Evolutionary conservation across 1,140 invertebrate species (phyloP), one percentile per base, ranked within the genome.

Genomic region (Andrena cerasifolii): DNA sequence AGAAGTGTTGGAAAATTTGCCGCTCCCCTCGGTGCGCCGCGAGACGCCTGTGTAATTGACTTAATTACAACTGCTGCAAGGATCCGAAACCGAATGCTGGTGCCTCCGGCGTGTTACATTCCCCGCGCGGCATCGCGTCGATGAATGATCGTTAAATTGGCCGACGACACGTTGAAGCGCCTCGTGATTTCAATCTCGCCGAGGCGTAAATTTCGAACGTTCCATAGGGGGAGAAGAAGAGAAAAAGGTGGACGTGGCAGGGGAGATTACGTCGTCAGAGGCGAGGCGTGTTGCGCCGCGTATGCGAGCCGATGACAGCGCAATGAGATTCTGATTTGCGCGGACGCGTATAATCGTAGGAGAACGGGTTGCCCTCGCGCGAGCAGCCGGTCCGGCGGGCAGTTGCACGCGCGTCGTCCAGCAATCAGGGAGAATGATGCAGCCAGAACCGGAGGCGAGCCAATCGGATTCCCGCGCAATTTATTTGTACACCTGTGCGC

Each of bases 371-470:
- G 67, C 68, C 67, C 58, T 80, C 75, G 84, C 82, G 71, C 82
- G 82, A 79, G 59, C 82, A 77, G 78, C 80, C 80, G 79, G 70
- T 40, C 67, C 62, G 73, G 63, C 72, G 73, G 83, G 81, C 79
- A 78, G 84, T 84, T 85, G 86, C 85, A 84, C 85, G 84, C 84
- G 86, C 84, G 80, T 80, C 86, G 83, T 82, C 86, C 84, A 80
- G 88, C 87, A 89, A 89, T 89, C 88, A 88, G 80, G 77, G 82
- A 88, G 80, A 75, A 89, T 89, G 87, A 89, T 88, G 84, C 79
- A 83, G 88, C 87, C 85, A 81, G 84, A 88, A 88, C 66, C 77
- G 49, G 72, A 63, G 80, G 59, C 63, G 45, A 62, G 40, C 53
- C 72, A 58, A 63, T 76, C 80, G 56, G 73, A 74, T 84, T 72